These are phyloP conservation scores for Siniperca undulata DNA, from an alignment of 2,797 vertebrate species.

Conservation along the genomic window DNA sequence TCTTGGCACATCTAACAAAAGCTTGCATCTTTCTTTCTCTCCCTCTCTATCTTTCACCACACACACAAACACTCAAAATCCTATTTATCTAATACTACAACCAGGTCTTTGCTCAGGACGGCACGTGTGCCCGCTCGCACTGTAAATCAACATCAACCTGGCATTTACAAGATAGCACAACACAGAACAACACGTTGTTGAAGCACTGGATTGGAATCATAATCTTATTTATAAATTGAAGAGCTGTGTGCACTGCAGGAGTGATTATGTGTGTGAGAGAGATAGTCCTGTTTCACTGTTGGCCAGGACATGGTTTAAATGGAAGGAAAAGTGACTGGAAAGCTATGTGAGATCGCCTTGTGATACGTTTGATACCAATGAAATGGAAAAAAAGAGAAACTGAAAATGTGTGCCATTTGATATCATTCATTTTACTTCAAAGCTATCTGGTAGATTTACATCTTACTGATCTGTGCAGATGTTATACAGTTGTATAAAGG, in stretches of 20 bases:
- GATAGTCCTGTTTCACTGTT: not conserved
- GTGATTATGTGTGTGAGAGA: constrained; percentile 22
- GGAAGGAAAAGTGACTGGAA: constrained; percentile 8
- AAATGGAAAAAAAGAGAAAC: constrained; percentile 14
- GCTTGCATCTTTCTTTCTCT: constrained; percentile 1
- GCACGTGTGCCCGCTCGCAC: constrained; percentile 25
- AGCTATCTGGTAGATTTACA: constrained; percentile 3
- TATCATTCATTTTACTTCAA: constrained; percentile 20
- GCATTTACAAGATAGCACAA: constrained; percentile 56
- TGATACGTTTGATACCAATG: constrained; percentile 33
- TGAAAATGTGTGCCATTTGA: constrained; percentile 3
- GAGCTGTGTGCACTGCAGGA: constrained; percentile 23
- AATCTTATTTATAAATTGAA: constrained; percentile 40
- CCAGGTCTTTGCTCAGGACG: constrained; percentile 33
- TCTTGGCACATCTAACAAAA: constrained; percentile 46
- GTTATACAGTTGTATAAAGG: not conserved
- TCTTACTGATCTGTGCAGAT: constrained; percentile 12
- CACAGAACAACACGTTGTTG: constrained; percentile 24
- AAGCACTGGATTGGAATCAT: constrained; percentile 49
- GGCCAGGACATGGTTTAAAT: constrained; percentile 30
- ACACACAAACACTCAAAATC: constrained; percentile 23
- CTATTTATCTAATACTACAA: constrained; percentile 59
- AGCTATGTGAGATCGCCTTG: not conserved
- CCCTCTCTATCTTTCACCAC: not conserved
- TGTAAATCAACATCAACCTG: constrained; percentile 65